Conservation (phyloP, 64 coral and sea anemone genomes). For the Hydrozoanthus tunicans region DNA sequence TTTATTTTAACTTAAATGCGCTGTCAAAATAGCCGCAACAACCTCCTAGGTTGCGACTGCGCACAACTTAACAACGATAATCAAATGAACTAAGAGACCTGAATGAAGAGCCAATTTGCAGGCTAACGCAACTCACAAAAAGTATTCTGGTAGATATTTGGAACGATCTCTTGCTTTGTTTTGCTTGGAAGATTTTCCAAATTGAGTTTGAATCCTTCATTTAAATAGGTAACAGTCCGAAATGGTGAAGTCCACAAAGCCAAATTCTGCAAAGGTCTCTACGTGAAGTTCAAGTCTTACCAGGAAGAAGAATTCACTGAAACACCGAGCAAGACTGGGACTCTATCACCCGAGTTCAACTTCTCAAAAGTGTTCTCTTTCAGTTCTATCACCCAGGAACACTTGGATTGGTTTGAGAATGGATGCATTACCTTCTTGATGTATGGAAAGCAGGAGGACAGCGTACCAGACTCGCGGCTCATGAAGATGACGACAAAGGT, state of each 20-base stretch:
- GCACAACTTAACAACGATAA: too few relatives aligned
- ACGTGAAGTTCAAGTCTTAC: conserved; percentile 86
- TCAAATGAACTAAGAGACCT: too few relatives aligned
- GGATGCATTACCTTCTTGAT: conserved; percentile 93
- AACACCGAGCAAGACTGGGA: conserved; percentile 61
- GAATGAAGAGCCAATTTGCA: too few relatives aligned
- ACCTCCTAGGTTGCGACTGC: too few relatives aligned
- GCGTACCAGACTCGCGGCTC: conserved; percentile 66
- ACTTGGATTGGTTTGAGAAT: conserved; percentile 92
- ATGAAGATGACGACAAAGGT: conserved; percentile 99
- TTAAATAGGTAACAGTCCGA: conserved; percentile 84
- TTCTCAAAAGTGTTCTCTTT: conserved; percentile 77
- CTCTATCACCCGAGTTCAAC: conserved; percentile 94
- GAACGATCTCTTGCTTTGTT: neutral
- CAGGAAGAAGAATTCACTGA: conserved; percentile 69
- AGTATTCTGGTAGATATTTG: neutral
- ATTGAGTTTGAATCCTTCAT: neutral
- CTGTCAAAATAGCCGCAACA: too few relatives aligned
- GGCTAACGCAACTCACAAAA: neutral
- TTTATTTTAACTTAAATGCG: too few relatives aligned
- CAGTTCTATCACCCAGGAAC: conserved; percentile 62
- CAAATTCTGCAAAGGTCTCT: conserved; percentile 87
- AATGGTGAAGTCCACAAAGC: conserved; percentile 84
- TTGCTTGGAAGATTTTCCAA: neutral
- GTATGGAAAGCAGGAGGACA: conserved; percentile 87